Conservation (phyloP, 2,113 vertebrate species). For the Girardinichthys multiradiatus region DNA sequence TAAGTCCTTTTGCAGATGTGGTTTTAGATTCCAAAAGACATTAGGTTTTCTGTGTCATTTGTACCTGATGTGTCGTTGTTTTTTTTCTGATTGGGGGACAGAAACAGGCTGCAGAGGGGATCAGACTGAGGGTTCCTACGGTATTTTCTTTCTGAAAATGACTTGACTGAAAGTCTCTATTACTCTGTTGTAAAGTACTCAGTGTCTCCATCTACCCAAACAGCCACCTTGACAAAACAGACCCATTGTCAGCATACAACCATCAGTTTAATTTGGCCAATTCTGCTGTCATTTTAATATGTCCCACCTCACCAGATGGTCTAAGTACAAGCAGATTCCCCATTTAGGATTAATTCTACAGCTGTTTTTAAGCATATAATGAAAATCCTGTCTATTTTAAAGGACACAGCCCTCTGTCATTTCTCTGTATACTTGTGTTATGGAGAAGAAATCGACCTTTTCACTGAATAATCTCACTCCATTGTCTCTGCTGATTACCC, state of each 20-base stretch:
- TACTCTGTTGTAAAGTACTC: conserved; percentile 50
- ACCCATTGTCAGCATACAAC: conserved; percentile 26
- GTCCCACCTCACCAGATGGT: conserved; percentile 73
- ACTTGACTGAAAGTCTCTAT: conserved; percentile 56
- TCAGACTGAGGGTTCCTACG: conserved; percentile 25
- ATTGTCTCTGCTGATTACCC: conserved; percentile 68
- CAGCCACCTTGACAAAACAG: conserved; percentile 32
- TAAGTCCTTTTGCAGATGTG: neutral
- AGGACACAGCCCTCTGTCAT: conserved; percentile 30
- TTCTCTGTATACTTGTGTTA: conserved; percentile 37
- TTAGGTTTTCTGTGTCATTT: conserved; percentile 32
- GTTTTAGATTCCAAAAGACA: conserved; percentile 16
- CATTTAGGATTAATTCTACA: conserved; percentile 73
- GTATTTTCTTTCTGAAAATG: conserved; percentile 43
- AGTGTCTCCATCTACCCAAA: conserved; percentile 43
- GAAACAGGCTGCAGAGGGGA: conserved; percentile 12
- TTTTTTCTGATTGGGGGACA: conserved; percentile 20
- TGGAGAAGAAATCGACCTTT: conserved; percentile 56
- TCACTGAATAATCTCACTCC: conserved; percentile 61
- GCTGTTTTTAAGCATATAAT: conserved; percentile 71
- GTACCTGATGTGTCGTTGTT: conserved; percentile 45
- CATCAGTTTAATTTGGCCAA: conserved; percentile 66
- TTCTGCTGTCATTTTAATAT: conserved; percentile 69
- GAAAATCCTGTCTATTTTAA: conserved; percentile 62
- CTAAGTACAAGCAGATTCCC: conserved; percentile 65